A percentile compares a stretch with the other conserved stretches of the same genome.
Evolutionary conservation across 2,797 vertebrate species (phyloP).

Genomic region (Mus spretus): DNA sequence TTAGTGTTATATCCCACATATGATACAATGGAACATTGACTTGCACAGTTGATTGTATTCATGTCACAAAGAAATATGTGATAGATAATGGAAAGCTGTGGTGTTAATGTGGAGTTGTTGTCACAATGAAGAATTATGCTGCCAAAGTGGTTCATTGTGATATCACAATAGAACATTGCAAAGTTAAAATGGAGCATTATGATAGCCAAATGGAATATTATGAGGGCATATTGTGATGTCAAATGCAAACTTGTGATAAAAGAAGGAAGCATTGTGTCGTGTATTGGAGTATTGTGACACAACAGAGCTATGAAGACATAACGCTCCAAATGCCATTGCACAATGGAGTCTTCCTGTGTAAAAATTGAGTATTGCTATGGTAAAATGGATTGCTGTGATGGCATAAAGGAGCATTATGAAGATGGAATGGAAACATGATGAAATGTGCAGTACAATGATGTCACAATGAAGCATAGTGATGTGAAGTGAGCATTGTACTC

Average conservation of each 20-base stretch:
- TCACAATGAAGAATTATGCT: neutral
- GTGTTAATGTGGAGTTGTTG: neutral
- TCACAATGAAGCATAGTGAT: neutral
- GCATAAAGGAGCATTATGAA: neutral
- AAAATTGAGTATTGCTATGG: neutral
- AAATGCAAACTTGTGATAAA: neutral
- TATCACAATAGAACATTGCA: neutral
- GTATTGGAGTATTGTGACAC: neutral
- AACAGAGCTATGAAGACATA: neutral
- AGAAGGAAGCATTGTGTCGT: neutral
- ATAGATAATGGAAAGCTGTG: neutral
- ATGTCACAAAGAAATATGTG: neutral
- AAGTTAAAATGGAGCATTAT: neutral
- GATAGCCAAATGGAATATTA: neutral
- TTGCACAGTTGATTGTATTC: neutral
- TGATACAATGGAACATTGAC: neutral
- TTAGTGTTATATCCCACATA: too few relatives aligned
- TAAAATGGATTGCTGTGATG: neutral
- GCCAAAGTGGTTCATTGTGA: neutral
- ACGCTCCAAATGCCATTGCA: neutral
- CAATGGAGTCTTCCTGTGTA: neutral
- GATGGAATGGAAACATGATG: too few relatives aligned
- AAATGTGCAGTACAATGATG: too few relatives aligned
- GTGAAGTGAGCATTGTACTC: neutral
- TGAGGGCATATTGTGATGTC: neutral